A percentile compares a stretch with the other conserved stretches of the same genome.
Conservation (phyloP, 1,140 invertebrate species). For the Plodia interpunctella region DNA sequence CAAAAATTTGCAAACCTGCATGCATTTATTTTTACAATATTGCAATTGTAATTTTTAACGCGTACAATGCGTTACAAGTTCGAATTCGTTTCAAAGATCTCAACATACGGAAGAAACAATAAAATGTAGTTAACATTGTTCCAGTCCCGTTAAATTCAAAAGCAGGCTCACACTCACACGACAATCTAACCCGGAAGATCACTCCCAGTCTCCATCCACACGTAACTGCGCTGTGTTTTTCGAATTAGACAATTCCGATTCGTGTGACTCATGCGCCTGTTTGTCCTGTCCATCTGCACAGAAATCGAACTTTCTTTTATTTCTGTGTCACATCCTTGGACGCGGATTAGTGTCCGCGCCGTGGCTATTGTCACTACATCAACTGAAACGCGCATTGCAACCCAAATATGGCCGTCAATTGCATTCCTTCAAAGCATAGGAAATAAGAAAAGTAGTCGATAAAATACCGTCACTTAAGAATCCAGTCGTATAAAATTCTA, state of each 20-base stretch:
- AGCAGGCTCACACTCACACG: conserved; percentile 5
- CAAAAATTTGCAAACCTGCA: no score
- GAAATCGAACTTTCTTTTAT: conserved; percentile 50
- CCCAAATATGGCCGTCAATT: not conserved
- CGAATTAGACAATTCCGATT: conserved; percentile 14
- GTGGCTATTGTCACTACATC: conserved; percentile 35
- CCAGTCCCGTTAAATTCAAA: not conserved
- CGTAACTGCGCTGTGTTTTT: not conserved
- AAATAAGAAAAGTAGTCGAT: not conserved
- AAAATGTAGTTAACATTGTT: conserved; percentile 5
- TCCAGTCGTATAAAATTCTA: no score
- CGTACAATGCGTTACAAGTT: no score
- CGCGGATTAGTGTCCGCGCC: conserved; percentile 42
- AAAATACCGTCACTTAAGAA: not conserved
- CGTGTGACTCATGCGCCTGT: conserved; percentile 9
- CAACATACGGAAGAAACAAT: conserved; percentile 2
- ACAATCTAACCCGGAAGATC: conserved; percentile 3
- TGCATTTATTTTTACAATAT: no score
- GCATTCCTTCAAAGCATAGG: not conserved
- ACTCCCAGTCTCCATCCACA: conserved; percentile 4
- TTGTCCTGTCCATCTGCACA: conserved; percentile 11
- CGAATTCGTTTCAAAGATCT: not conserved
- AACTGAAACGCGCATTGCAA: conserved; percentile 24
- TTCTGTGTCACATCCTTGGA: conserved; percentile 47
- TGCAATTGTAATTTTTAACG: no score